Conservation (phyloP, 2,113 vertebrate species). For the Alectura lathami region DNA sequence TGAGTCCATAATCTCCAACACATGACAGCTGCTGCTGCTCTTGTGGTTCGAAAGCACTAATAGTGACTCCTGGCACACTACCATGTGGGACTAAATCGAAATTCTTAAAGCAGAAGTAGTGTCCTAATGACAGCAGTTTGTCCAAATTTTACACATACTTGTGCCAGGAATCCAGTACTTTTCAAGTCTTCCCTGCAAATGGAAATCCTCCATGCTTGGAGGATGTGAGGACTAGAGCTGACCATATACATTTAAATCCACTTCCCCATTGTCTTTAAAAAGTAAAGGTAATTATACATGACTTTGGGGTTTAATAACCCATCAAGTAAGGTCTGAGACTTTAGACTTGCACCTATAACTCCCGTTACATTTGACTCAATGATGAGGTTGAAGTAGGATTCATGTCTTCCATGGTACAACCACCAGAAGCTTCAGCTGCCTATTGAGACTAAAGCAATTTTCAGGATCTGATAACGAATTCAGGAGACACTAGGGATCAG, state of each 20-base stretch:
- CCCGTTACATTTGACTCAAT: background rate
- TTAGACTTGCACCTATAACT: background rate
- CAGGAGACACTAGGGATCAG: background rate
- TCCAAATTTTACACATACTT: background rate
- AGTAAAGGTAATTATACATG: too few species aligned
- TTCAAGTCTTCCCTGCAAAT: background rate
- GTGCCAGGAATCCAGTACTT: background rate
- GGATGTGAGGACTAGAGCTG: background rate
- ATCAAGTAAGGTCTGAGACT: background rate
- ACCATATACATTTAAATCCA: background rate
- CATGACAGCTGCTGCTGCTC: background rate
- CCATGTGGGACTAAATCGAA: background rate
- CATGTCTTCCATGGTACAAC: background rate
- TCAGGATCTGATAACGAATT: background rate
- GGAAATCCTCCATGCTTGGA: background rate
- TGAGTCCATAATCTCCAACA: fast-evolving
- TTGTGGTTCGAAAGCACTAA: background rate
- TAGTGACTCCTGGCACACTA: background rate
- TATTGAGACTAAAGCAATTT: background rate
- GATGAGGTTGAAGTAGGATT: background rate
- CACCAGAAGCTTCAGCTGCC: background rate
- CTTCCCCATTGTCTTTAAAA: background rate
- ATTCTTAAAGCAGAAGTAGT: background rate
- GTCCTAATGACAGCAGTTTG: background rate
- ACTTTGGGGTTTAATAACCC: background rate